phyloP scores from a whole-genome alignment of 2,113 vertebrate genomes.

The Campylomormyrus numenius region DNA sequence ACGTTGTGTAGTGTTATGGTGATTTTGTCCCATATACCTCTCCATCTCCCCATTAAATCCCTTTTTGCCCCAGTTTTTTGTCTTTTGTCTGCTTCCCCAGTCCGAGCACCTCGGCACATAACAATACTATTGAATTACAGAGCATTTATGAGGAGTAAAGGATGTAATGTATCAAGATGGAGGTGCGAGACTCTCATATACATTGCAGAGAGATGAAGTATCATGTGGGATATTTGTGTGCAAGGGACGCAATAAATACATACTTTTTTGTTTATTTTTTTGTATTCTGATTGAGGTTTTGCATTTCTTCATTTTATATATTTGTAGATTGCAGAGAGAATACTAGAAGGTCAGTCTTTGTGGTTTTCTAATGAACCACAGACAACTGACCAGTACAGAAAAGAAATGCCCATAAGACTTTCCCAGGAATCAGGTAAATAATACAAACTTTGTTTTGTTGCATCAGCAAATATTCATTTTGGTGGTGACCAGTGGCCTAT shows the following conservation, averaged over 20 bases:
- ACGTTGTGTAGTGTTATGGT: no score
- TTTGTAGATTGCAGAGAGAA: not conserved
- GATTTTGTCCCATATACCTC: no score
- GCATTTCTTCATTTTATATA: not conserved
- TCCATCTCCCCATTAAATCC: no score
- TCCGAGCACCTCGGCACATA: no score
- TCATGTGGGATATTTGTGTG: not conserved
- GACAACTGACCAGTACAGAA: not conserved
- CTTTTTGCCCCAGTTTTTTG: no score
- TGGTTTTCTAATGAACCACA: not conserved
- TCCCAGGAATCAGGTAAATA: not conserved
- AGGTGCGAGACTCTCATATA: not conserved
- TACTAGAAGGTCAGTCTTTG: not conserved
- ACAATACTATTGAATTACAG: no score
- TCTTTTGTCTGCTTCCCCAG: no score
- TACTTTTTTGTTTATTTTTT: not conserved
- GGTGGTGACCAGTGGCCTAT: no score
- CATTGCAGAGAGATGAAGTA: not conserved
- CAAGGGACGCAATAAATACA: not conserved
- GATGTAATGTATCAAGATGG: not conserved
- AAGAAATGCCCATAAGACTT: not conserved
- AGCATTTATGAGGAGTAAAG: no score
- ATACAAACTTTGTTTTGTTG: no score
- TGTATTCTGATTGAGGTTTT: not conserved
- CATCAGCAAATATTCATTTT: no score